Evolutionary conservation across 2,113 vertebrate genomes (phyloP).

Genomic region (Menura novaehollandiae): DNA sequence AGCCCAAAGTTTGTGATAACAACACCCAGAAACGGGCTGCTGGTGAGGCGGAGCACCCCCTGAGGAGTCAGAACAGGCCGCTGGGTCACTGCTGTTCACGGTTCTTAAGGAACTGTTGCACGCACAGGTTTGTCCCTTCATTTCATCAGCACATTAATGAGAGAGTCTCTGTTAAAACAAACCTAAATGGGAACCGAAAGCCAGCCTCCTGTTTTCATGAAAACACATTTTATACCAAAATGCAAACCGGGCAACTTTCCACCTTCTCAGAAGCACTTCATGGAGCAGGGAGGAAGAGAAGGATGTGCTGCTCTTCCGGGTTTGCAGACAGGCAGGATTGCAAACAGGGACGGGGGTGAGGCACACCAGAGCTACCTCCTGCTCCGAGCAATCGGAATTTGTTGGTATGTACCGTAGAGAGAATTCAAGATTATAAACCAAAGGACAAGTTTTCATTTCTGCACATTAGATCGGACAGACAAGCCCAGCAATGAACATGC

Average conservation of each 20-base stretch:
- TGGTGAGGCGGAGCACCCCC: accelerated
- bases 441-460: background rate
- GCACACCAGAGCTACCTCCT: background rate
- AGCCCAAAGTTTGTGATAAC: accelerated
- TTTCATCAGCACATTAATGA: background rate
- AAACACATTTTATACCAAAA: background rate
- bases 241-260: background rate
- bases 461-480: background rate
- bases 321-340: background rate
- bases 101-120: background rate
- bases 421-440: background rate
- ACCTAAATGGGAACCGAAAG: background rate
- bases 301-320: too few species aligned
- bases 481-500: accelerated
- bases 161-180: background rate
- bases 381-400: background rate
- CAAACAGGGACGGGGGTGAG: background rate
- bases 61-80: background rate
- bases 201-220: background rate
- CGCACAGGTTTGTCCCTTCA: background rate
- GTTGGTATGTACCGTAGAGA: background rate
- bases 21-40: background rate
- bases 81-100: accelerated
- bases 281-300: background rate
- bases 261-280: background rate